Evolutionary conservation across 2,888 invertebrate genomes (phyloP).

Genomic region (Diarsia brunnea): DNA sequence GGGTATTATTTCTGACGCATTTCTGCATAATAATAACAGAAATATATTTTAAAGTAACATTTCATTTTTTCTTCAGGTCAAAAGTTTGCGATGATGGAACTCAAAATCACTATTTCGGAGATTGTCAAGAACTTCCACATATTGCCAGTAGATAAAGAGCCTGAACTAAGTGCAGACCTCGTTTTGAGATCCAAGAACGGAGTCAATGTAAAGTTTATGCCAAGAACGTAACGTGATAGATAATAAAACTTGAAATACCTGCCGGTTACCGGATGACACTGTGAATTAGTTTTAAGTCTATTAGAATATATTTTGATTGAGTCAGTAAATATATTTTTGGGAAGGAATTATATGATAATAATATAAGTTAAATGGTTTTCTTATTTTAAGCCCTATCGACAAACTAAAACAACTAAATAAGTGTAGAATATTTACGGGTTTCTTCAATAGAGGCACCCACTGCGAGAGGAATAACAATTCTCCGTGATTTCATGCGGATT

Average conservation of each 20-base stretch:
- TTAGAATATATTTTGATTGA: slow-evolving; percentile 29
- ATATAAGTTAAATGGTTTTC: slow-evolving; percentile 1
- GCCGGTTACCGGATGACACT: slow-evolving; percentile 2
- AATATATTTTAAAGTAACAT: not conserved
- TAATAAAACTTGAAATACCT: not conserved
- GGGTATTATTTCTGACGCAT: not conserved
- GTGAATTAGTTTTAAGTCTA: slow-evolving; percentile 7
- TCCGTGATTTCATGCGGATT: slow-evolving; percentile 46
- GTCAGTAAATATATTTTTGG: slow-evolving; percentile 24
- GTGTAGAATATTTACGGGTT: slow-evolving; percentile 5
- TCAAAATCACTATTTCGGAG: slow-evolving; percentile 89
- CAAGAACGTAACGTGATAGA: slow-evolving; percentile 54
- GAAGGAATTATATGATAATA: slow-evolving; percentile 34
- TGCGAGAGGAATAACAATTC: slow-evolving; percentile 34
- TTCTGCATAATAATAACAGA: not conserved
- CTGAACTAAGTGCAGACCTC: slow-evolving; percentile 79
- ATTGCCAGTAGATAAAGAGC: slow-evolving; percentile 75
- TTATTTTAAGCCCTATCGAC: not conserved
- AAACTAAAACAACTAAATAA: not conserved
- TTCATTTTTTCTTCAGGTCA: slow-evolving; percentile 76
- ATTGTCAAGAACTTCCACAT: slow-evolving; percentile 86
- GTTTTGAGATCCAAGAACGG: slow-evolving; percentile 81
- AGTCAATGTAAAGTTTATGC: slow-evolving; percentile 76
- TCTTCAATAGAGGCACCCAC: slow-evolving; percentile 27
- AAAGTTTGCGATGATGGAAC: slow-evolving; percentile 87